Base-by-base conservation (phyloP, 2,888 invertebrate genomes). In the Andrena haemorrhoa region DNA sequence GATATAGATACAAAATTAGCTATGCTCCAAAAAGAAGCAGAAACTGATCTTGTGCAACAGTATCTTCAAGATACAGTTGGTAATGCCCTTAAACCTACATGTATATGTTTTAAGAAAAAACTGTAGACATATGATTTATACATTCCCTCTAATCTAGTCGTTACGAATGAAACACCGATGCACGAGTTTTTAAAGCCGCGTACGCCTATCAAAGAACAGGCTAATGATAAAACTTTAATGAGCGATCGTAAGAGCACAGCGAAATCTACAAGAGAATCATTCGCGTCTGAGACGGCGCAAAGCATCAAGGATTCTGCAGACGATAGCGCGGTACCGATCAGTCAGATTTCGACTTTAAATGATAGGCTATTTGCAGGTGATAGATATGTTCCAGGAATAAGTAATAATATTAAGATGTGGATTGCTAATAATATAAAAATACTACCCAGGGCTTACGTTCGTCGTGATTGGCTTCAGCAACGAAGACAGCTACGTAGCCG, bases 401-500 rank as follows among this genome's bases (percentile, higher is more conserved):
- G 47, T 74, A 60, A 58, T 10, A 33, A 56, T 16, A 7, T 20
- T 69, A 2, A 12, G 8, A 35, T 51, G 41, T 41, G 29, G 2
- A 65, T 61, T 2, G 63, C 49, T 8, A 35, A 65, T 47, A 20
- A 65, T 20, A 16, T 61, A 26, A 73, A 73, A 49, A 49, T 31
- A 72, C 63, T 53, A 16, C 20, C 60, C 82, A 94, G 94, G 92
- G 10, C 75, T 93, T 26, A 91, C 90, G 29, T 94, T 94, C 83
- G 92, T 94, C 35, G 89, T 96, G 2, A 91, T 93, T 56, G 94
- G 94, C 65, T 94, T 95, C 49, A 93, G 94, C 1, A 94, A 94
- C 12, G 94, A 95, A 60, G 92, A 90, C 53, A 89, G 92, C 0
- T 91, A 94, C 79, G 85, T 95, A 70, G 89, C 91, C 70, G 93